A percentile compares a stretch with the other conserved stretches of the same genome.
These are phyloP conservation scores for Novumbra hubbsi DNA, from an alignment of 2,797 vertebrate genomes.

Conservation along the genomic window DNA sequence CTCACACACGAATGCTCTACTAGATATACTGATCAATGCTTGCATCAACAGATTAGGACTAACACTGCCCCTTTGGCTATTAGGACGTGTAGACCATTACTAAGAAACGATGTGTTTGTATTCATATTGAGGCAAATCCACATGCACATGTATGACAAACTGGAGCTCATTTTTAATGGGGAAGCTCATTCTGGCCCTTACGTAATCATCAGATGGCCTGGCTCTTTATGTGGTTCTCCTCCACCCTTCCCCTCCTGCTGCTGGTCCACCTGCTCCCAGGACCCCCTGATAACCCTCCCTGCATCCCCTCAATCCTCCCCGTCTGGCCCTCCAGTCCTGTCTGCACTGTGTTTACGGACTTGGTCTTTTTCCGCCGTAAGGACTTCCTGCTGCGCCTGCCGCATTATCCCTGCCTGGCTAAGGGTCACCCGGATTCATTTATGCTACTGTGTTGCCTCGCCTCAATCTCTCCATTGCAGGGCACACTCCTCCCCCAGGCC, in stretches of 20 bases:
- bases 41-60: slow-evolving; percentile 15
- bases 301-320: slow-evolving; percentile 20
- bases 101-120: neutral
- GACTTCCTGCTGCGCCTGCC: slow-evolving; percentile 41
- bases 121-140: slow-evolving; percentile 5
- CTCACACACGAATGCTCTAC: neutral
- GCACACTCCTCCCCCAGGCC: slow-evolving; percentile 12
- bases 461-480: slow-evolving; percentile 34
- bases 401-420: slow-evolving; percentile 27
- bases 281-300: slow-evolving; percentile 45
- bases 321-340: slow-evolving; percentile 12
- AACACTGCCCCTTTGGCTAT: neutral
- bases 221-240: slow-evolving; percentile 19
- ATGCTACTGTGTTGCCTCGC: slow-evolving; percentile 4
- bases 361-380: slow-evolving; percentile 37
- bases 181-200: slow-evolving; percentile 36
- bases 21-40: neutral
- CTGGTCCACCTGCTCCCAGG: slow-evolving; percentile 70
- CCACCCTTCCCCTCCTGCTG: slow-evolving; percentile 60
- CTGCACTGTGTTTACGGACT: slow-evolving; percentile 27
- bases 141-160: slow-evolving; percentile 18
- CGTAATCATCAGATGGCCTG: slow-evolving; percentile 35
- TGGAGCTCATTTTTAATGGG: slow-evolving; percentile 2
- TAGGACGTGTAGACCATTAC: neutral
- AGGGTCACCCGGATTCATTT: slow-evolving; percentile 20